Evolutionary conservation across 2,113 vertebrate species (phyloP).

Genomic region (Sciurus niger): DNA sequence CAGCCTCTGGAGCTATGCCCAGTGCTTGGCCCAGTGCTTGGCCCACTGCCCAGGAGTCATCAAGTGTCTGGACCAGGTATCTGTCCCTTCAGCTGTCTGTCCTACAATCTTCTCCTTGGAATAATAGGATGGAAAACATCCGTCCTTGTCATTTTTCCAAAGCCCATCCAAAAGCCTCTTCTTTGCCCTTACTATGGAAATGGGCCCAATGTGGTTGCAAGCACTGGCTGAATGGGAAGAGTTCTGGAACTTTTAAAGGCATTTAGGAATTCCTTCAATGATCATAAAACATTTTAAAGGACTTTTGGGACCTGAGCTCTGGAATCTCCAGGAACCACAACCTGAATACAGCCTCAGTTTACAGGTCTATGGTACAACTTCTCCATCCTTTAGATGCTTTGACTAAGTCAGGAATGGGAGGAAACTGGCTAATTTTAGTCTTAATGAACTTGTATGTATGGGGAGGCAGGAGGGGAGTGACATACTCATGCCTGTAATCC

Average conservation of each 20-base stretch:
- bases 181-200: constrained; percentile 37
- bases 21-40: constrained; percentile 69
- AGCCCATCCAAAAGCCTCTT: constrained; percentile 47
- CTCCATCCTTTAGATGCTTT: constrained; percentile 50
- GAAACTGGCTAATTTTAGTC: constrained; percentile 60
- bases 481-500: too few species aligned
- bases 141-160: constrained; percentile 66
- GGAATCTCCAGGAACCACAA: constrained; percentile 56
- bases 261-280: constrained; percentile 20
- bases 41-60: constrained; percentile 73
- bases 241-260: constrained; percentile 39
- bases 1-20: constrained; percentile 74
- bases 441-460: constrained; percentile 20
- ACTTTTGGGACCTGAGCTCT: background rate
- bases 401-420: background rate
- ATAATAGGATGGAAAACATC: constrained; percentile 52
- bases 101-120: constrained; percentile 70
- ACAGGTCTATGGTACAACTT: constrained; percentile 47
- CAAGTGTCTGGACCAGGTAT: constrained; percentile 73
- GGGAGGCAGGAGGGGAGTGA: too few species aligned
- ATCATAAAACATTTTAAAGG: constrained; percentile 63
- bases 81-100: constrained; percentile 69
- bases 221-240: background rate
- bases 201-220: constrained; percentile 35
- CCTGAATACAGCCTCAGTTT: constrained; percentile 13